Base-by-base conservation (phyloP, 1,140 invertebrate genomes). In the Euwallacea fornicatus region DNA sequence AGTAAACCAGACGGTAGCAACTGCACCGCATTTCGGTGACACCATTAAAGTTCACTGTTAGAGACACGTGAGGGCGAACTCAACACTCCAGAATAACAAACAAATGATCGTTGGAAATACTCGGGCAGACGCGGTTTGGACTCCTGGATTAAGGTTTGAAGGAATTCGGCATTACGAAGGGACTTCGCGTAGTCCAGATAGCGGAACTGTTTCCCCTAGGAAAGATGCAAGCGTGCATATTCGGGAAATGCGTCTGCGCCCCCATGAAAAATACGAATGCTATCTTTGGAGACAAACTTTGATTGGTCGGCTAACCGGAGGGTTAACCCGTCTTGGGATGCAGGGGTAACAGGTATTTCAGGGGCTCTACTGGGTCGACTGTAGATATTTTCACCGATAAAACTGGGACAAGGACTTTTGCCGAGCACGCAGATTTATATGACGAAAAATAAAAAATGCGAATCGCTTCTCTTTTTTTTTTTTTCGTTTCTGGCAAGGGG, bases 241-340 rank as follows among this genome's bases (percentile, higher is more conserved):
- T 65, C 47, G 47, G 10, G 54, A 65, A 65, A 65, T 65, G 63
- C 63, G 63, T 54, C 63, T 65, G 63, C 63, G 63, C 63, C 54
- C 54, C 63, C 53, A 53, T 65, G 47, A 65, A 65, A 65, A 65
- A 53, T 65, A 6, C 46, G 33, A 65, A 55, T 10, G 10, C 10
- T 63, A 33, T 54, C 46, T 50, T 50, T 13, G 46, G 46, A 13
- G n/a, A 44, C 46, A 50, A 50, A 13, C 2, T 50, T 7, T 41
- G 3, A 41, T 33, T 8, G 7, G 21, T 41, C 7, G 54, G 21
- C 42, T 21, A 60, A 33, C 21, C 21, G 4, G 21, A 33, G 21
- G 21, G 21, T 33, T 33, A 33, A 33, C 21, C 21, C 21, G 21
- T 33, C 21, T 33, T 33, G 21, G 21, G 21, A 33, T 33, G 21